A percentile compares a stretch with the other conserved stretches of the same genome.
phyloP scores from a whole-genome alignment of 2,113 vertebrate genomes.

The Anhinga rufa region DNA sequence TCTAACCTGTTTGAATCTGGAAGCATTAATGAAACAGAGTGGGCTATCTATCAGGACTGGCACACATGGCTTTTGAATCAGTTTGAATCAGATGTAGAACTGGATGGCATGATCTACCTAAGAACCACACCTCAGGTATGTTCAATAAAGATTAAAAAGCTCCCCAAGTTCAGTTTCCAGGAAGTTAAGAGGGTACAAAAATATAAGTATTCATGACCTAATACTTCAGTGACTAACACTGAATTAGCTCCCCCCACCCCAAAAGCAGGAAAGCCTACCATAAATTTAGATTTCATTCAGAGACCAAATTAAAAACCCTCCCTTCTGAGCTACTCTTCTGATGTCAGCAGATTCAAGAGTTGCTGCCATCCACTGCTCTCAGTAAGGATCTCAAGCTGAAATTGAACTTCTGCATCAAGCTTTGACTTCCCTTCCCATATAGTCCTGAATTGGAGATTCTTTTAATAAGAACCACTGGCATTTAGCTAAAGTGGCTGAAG shows the following conservation, averaged over 20 bases:
- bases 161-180: not conserved
- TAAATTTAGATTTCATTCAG: not conserved
- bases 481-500: not conserved
- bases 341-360: not conserved
- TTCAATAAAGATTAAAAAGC: not conserved
- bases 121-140: slow-evolving; percentile 78
- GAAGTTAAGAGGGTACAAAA: not conserved
- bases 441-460: not conserved
- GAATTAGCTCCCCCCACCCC: not conserved
- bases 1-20: slow-evolving; percentile 81
- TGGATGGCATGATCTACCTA: slow-evolving; percentile 84
- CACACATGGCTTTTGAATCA: slow-evolving; percentile 80
- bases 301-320: not conserved
- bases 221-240: not conserved
- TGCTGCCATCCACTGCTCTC: not conserved
- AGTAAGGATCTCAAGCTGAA: not conserved
- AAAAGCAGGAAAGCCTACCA: not conserved
- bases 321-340: not conserved
- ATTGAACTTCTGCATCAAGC: not conserved
- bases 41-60: slow-evolving; percentile 84
- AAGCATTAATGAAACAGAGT: slow-evolving; percentile 79
- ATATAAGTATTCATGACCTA: not conserved
- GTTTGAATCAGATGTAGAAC: slow-evolving; percentile 73
- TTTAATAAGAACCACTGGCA: not conserved
- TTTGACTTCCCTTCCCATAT: not conserved